Evolutionary conservation across 2,797 vertebrate species (phyloP).

Genomic region (Gymnopithys bicolor): DNA sequence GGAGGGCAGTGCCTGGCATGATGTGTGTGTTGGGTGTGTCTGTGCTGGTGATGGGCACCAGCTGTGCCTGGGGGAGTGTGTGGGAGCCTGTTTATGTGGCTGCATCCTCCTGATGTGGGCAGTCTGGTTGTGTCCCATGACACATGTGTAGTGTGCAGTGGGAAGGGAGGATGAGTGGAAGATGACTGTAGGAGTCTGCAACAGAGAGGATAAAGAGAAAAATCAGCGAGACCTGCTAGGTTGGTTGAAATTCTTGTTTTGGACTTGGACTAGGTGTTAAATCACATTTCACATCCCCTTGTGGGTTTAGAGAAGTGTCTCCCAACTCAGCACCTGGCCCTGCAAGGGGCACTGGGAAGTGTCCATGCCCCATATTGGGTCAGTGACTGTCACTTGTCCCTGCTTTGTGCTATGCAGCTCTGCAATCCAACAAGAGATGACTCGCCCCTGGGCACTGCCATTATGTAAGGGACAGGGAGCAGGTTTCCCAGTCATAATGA

Average conservation of each 20-base stretch:
- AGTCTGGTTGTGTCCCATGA: background rate
- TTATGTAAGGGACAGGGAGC: conserved; percentile 10
- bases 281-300: background rate
- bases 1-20: background rate
- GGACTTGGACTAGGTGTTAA: background rate
- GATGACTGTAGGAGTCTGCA: background rate
- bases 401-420: rapidly evolving
- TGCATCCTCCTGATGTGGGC: background rate
- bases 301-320: background rate
- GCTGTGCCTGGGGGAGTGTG: background rate
- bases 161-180: background rate
- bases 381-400: too few species aligned
- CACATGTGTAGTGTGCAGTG: rapidly evolving
- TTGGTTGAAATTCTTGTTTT: conserved; percentile 12
- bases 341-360: rapidly evolving
- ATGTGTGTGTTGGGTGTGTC: rapidly evolving
- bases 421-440: background rate
- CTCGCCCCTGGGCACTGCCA: background rate
- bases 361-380: background rate
- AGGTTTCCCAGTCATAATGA: conserved; percentile 31
- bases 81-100: background rate
- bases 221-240: conserved; percentile 2
- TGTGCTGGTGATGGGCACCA: rapidly evolving
- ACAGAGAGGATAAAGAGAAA: background rate
- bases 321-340: too few species aligned